phyloP scores from a whole-genome alignment of 2,888 invertebrate genomes.

The Cremastinae sp. region DNA sequence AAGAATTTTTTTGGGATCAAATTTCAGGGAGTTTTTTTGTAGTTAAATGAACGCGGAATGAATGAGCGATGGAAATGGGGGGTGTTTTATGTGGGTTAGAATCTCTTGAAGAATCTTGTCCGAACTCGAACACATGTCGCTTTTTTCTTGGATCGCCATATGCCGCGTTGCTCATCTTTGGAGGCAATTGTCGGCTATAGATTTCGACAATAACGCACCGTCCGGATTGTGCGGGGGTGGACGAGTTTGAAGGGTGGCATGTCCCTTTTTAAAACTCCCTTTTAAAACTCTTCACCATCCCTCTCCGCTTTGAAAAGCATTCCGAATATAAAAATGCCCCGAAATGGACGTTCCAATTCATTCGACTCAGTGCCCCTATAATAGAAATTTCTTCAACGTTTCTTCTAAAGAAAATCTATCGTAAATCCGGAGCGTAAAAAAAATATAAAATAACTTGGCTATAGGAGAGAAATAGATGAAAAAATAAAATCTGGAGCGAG shows the following conservation, averaged over 20 bases:
- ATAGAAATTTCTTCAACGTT: background rate
- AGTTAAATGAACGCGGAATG: constrained; percentile 16
- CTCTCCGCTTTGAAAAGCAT: constrained; percentile 40
- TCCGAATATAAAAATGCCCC: background rate
- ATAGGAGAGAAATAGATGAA: background rate
- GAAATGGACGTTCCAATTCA: background rate
- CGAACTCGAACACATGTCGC: constrained; percentile 56
- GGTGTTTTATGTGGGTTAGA: constrained; percentile 11
- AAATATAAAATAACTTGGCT: background rate
- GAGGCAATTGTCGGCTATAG: constrained; percentile 40
- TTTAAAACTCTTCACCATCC: constrained; percentile 18
- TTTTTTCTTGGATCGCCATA: constrained; percentile 51
- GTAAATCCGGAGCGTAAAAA: background rate
- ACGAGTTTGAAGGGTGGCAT: constrained; percentile 12
- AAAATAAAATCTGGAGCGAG: too few relatives aligned
- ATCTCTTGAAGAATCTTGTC: constrained; percentile 55
- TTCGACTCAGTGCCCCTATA: background rate
- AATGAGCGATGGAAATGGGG: constrained; percentile 5
- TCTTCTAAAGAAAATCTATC: background rate
- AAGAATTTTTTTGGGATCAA: too few relatives aligned
- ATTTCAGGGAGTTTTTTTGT: constrained; percentile 14
- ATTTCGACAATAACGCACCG: background rate
- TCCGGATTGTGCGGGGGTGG: constrained; percentile 41
- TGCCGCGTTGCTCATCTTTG: constrained; percentile 49
- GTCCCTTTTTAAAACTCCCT: constrained; percentile 1